Percentiles rank a stretch among this genome's conserved stretches.
Conservation (phyloP, 2,797 vertebrate species). For the Acanthurus tractus region DNA sequence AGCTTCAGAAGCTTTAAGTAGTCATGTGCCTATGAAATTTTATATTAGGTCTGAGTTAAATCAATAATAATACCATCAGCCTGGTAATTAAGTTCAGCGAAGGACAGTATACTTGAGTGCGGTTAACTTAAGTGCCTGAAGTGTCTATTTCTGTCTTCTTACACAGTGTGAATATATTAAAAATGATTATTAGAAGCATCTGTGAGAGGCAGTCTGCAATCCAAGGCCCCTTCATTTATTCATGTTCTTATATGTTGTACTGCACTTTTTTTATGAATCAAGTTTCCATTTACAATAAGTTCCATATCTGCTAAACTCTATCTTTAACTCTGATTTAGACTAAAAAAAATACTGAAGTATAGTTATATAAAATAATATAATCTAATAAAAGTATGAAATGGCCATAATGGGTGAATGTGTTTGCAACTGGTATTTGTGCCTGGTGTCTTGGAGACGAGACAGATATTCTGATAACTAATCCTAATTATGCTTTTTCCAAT, state of each 20-base stretch:
- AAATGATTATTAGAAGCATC: background rate
- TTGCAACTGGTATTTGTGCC: constrained; percentile 2
- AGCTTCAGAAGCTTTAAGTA: background rate
- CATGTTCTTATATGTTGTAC: background rate
- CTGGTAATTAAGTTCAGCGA: background rate
- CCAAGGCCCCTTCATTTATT: background rate
- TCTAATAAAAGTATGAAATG: background rate
- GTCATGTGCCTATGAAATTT: constrained; percentile 1
- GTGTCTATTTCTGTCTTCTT: constrained; percentile 4
- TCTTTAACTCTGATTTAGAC: constrained; percentile 5
- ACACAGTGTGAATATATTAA: background rate
- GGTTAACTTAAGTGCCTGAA: background rate
- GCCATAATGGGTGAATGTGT: background rate
- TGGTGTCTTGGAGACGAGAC: constrained; percentile 17
- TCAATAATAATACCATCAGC: background rate
- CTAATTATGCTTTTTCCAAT: constrained; percentile 33
- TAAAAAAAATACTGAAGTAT: background rate
- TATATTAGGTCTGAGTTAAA: background rate
- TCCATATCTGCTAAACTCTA: background rate
- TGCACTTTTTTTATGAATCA: background rate
- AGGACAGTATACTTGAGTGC: background rate
- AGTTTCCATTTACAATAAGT: background rate
- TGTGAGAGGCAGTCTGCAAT: background rate
- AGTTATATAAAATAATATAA: too few species aligned
- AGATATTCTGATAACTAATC: constrained; percentile 44